phyloP scores from a whole-genome alignment of 2,888 invertebrate species.

The Gasteruption jaculator region DNA sequence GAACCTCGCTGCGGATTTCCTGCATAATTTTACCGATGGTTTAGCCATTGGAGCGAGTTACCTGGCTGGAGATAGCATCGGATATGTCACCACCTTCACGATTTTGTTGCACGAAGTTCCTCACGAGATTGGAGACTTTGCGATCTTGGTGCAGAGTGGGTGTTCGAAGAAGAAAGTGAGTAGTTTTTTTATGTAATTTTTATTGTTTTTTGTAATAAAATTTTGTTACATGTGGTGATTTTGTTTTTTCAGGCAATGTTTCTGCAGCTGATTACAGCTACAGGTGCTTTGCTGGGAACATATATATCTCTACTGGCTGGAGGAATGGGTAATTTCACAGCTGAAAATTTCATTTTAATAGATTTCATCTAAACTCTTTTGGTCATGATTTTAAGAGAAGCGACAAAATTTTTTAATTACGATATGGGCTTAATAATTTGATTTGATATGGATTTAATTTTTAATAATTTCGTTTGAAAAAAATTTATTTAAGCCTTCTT shows the following conservation, averaged over 20 bases:
- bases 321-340: conserved; percentile 55
- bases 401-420: not conserved
- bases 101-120: conserved; percentile 98
- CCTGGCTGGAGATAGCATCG: conserved; percentile 83
- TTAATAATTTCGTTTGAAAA: not conserved
- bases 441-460: conserved; percentile 3
- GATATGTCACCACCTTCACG: conserved; percentile 88
- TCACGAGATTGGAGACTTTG: conserved; percentile 99
- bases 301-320: conserved; percentile 80
- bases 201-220: conserved; percentile 8
- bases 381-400: not conserved
- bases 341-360: conserved; percentile 3
- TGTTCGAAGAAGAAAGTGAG: conserved; percentile 79
- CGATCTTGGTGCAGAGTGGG: conserved; percentile 96
- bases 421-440: conserved; percentile 2
- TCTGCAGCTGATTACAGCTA: conserved; percentile 88
- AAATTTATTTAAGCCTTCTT: not conserved
- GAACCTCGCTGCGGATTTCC: conserved; percentile 96
- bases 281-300: conserved; percentile 93
- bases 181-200: conserved; percentile 7
- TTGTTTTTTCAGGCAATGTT: conserved; percentile 71
- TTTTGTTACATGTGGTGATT: conserved; percentile 6
- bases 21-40: conserved; percentile 99
- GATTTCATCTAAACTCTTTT: conserved; percentile 7
- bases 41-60: conserved; percentile 98